Conservation (phyloP, 1,140 invertebrate species). For the Ips typographus region DNA sequence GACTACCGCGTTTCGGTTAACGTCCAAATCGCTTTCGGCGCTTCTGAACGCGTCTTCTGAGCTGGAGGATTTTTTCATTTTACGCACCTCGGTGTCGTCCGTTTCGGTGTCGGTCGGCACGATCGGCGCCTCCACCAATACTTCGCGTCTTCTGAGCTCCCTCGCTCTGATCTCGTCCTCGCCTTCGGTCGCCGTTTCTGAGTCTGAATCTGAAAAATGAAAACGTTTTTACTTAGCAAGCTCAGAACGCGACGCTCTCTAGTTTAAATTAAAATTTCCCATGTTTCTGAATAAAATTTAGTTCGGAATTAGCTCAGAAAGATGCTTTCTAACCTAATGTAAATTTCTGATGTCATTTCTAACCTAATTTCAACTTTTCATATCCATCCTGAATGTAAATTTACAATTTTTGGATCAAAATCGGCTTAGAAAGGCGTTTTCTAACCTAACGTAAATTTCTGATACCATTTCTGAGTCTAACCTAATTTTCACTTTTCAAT, state of each 20-base stretch:
- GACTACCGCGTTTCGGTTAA: constrained; percentile 41
- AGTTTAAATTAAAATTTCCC: too few relatives aligned
- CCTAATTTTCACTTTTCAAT: too few relatives aligned
- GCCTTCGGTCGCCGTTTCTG: constrained; percentile 72
- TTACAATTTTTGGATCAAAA: too few relatives aligned
- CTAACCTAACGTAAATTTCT: too few relatives aligned
- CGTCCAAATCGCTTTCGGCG: constrained; percentile 45
- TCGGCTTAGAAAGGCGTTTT: too few relatives aligned
- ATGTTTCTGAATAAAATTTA: too few relatives aligned
- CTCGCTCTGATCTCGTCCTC: constrained; percentile 67
- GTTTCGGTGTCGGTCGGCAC: constrained; percentile 69
- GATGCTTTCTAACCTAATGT: too few relatives aligned
- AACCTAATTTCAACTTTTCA: too few relatives aligned
- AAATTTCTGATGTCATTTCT: too few relatives aligned
- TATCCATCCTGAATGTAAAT: too few relatives aligned
- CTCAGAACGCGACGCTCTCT: background rate
- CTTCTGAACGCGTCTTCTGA: constrained; percentile 45
- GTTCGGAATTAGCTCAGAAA: too few relatives aligned
- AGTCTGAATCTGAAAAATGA: constrained; percentile 62
- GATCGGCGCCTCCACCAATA: constrained; percentile 64
- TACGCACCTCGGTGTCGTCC: constrained; percentile 75
- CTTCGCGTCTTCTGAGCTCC: constrained; percentile 68
- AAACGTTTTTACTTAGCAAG: background rate
- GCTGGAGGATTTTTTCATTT: constrained; percentile 41
- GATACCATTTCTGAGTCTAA: too few relatives aligned